These are phyloP conservation scores for Noctilio leporinus DNA, from an alignment of 2,113 vertebrate species.

Conservation along the genomic window DNA sequence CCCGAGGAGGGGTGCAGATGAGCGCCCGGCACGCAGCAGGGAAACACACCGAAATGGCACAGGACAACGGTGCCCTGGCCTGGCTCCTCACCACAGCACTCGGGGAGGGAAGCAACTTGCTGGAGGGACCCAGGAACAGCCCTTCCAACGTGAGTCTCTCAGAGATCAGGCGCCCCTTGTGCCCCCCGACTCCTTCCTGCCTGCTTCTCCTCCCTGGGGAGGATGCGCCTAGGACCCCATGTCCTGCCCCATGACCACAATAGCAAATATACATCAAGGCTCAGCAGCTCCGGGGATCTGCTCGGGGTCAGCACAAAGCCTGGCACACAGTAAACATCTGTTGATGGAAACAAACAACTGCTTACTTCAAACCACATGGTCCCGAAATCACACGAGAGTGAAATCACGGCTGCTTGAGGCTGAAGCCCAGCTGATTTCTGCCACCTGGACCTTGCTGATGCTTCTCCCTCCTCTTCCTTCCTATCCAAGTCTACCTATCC, in stretches of 20 bases:
- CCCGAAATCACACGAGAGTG: background rate
- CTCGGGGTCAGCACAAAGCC: background rate
- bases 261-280: background rate
- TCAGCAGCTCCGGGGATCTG: no score
- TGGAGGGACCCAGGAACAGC: background rate
- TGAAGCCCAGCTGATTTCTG: background rate
- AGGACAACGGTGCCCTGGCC: rapidly evolving
- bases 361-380: background rate
- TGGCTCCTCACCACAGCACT: background rate
- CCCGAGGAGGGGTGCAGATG: no score
- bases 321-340: background rate
- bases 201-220: background rate
- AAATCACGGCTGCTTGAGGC: background rate
- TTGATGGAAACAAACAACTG: background rate
- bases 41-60: no score
- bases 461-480: background rate
- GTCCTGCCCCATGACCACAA: background rate
- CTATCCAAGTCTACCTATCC: background rate
- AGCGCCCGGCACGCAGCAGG: background rate
- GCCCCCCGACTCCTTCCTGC: background rate
- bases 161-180: background rate
- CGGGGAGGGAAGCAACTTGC: background rate
- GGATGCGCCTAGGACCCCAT: background rate
- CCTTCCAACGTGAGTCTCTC: background rate
- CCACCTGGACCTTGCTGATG: background rate